Base-by-base conservation (phyloP, 2,797 vertebrate species). In the Gymnocypris eckloni region DNA sequence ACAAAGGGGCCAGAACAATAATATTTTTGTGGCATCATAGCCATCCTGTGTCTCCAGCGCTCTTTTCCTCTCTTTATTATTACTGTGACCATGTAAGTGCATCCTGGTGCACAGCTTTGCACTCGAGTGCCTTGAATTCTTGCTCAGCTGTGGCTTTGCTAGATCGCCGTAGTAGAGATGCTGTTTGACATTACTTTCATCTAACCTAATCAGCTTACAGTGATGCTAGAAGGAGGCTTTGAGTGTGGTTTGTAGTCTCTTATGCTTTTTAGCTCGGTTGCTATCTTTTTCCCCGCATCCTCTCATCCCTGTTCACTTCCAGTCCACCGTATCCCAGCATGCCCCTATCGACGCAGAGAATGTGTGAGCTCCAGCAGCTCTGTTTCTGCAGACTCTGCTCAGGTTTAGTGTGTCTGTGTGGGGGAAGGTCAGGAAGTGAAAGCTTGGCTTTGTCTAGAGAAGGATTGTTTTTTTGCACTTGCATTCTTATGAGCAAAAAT, bases 121-220 rank as follows among this genome's bases (percentile, higher is more conserved):
- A 66, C 33, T 50, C 4, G 25, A 48, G 41, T 45, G 41, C 28
- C 16, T 67, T 33, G 25, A 37, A 33, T 80, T 45, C 50, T 45
- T 64, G 15, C 52, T 72, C 7, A 43, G 39, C 18, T 13, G 45
- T 77, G 75, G 77, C 64, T 64, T 13, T 66, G 52, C 77, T 66
- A 66, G 52, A 86, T 86, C 81, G 22, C 81, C 48, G 78, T 77
- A n/a, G 76, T 76, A 79, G 52, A 66, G 50, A 83, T 88, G 78
- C 78, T 86, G 78, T 82, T 64, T 82, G 88, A 85, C 84, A 88
- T 87, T 59, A 33, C 79, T 25, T 70, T 84, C 78, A 81, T 81
- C 84, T 79, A 75, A 87, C 25, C 22, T 86, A 89, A 88, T 85
- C 75, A 71, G 22, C 76, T 76, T 33, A 43, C 67, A 69, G 52